Conservation (phyloP, 2,888 invertebrate genomes). For the Hemicrepidius hirtus region DNA sequence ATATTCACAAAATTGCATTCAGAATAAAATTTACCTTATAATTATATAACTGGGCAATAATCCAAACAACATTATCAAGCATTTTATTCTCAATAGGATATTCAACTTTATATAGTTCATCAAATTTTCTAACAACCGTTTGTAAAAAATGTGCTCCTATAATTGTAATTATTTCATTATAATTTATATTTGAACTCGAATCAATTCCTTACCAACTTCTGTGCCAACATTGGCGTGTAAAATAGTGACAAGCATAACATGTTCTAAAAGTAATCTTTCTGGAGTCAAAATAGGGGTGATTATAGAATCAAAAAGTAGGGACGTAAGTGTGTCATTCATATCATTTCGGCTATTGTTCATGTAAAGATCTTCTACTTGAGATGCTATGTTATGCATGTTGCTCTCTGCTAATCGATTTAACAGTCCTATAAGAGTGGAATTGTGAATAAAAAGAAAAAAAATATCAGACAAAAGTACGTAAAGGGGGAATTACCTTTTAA, state of each 20-base stretch:
- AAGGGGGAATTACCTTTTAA: constrained; percentile 80
- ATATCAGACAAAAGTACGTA: no score
- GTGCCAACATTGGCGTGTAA: constrained; percentile 93
- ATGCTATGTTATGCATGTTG: constrained; percentile 89
- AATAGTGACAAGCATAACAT: constrained; percentile 87
- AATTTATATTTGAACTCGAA: neutral
- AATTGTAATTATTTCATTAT: neutral
- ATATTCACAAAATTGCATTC: no score
- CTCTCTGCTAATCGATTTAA: constrained; percentile 91
- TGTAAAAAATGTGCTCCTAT: constrained; percentile 89
- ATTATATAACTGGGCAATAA: constrained; percentile 89
- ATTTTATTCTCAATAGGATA: constrained; percentile 83
- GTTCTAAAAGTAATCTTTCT: constrained; percentile 87
- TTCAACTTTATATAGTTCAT: constrained; percentile 74
- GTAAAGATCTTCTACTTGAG: constrained; percentile 87
- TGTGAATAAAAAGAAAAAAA: no score
- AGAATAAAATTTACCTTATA: constrained; percentile 87
- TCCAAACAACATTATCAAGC: constrained; percentile 86
- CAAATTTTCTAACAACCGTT: constrained; percentile 80
- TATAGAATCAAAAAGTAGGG: constrained; percentile 82
- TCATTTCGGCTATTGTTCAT: constrained; percentile 86
- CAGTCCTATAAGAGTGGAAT: constrained; percentile 72
- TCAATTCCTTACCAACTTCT: constrained; percentile 83
- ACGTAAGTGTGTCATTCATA: constrained; percentile 84
- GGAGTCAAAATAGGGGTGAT: constrained; percentile 78